A percentile compares a stretch with the other conserved stretches of the same genome.
Conservation (phyloP, 2,888 invertebrate species). For the Epistrophella euchroma region DNA sequence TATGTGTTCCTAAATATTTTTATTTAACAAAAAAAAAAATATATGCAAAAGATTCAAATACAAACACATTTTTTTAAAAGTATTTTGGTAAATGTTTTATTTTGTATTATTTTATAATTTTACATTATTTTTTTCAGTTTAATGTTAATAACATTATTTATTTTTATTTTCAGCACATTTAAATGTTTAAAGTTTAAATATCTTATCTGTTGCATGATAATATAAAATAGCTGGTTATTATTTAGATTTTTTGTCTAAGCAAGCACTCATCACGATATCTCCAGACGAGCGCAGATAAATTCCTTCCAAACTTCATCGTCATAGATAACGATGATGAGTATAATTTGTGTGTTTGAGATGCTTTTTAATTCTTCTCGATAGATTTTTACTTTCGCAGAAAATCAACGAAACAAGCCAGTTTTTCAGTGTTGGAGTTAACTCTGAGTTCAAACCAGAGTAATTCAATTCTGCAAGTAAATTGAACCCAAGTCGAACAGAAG, state of each 20-base stretch:
- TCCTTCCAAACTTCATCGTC: too few relatives aligned
- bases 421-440: too few relatives aligned
- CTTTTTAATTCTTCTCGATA: too few relatives aligned
- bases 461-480: too few relatives aligned
- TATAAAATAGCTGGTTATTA: neutral
- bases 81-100: conserved; percentile 13
- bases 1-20: conserved; percentile 67
- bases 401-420: too few relatives aligned
- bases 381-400: too few relatives aligned
- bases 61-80: conserved; percentile 57
- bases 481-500: too few relatives aligned
- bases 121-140: conserved; percentile 1
- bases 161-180: conserved; percentile 19
- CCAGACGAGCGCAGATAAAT: too few relatives aligned
- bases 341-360: too few relatives aligned
- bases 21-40: conserved; percentile 35
- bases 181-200: neutral
- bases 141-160: neutral
- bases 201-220: neutral
- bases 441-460: too few relatives aligned
- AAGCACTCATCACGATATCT: too few relatives aligned
- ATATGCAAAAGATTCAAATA: conserved; percentile 65
- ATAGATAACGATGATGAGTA: too few relatives aligned
- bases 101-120: conserved; percentile 12
- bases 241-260: neutral